Evolutionary conservation across 64 coral and sea anemone genomes (phyloP).

Genomic region (Actinia equina): DNA sequence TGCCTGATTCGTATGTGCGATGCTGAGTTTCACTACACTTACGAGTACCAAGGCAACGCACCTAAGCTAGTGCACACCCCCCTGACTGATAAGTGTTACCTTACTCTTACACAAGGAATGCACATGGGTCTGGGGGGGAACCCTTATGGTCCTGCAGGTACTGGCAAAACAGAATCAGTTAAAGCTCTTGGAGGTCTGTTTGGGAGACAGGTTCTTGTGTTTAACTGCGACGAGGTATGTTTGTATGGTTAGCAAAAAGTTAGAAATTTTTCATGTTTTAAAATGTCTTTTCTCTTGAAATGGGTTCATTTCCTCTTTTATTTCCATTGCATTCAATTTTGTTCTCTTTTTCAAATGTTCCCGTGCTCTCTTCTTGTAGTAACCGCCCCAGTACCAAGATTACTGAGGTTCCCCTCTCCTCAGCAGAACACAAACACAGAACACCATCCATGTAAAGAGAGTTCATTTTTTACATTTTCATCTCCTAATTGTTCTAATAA

Average conservation of each 20-base stretch:
- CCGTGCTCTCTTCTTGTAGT: not conserved
- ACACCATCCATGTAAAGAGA: too few relatives aligned
- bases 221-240: constrained; percentile 97
- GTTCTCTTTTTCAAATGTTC: not conserved
- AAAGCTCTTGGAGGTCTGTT: constrained; percentile 96
- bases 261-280: not conserved
- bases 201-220: constrained; percentile 94
- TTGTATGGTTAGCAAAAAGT: not conserved
- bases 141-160: constrained; percentile 97
- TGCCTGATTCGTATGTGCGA: constrained; percentile 97
- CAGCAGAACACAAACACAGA: too few relatives aligned
- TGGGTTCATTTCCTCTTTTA: not conserved
- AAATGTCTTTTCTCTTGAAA: not conserved
- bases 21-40: constrained; percentile 92
- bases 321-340: not conserved
- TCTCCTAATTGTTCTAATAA: not conserved
- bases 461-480: not conserved
- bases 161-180: constrained; percentile 97
- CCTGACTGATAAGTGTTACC: constrained; percentile 97
- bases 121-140: constrained; percentile 97
- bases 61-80: constrained; percentile 97
- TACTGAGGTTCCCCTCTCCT: not conserved
- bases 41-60: constrained; percentile 97
- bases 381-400: not conserved
- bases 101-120: constrained; percentile 97